Evolutionary conservation across 2,888 invertebrate species (phyloP).

Genomic region (Caenorhabditis japonica): DNA sequence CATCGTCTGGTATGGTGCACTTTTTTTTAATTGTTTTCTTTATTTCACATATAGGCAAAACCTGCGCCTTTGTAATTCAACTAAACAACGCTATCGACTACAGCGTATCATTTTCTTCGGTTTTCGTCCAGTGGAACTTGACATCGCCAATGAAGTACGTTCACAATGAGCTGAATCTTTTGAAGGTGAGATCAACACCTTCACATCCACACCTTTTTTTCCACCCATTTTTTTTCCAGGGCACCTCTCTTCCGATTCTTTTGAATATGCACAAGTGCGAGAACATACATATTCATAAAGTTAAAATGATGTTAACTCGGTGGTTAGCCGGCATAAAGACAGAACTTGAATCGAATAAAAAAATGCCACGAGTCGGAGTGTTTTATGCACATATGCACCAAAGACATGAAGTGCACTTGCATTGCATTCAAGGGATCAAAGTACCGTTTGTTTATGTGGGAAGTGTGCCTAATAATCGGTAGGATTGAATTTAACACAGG

Average conservation of each 20-base stretch:
- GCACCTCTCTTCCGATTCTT: constrained; percentile 59
- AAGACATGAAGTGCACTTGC: constrained; percentile 59
- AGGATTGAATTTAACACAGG: not conserved
- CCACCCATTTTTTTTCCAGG: constrained; percentile 22
- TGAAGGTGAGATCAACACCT: constrained; percentile 17
- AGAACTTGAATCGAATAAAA: constrained; percentile 30
- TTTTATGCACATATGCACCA: constrained; percentile 73
- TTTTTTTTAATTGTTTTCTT: constrained; percentile 2
- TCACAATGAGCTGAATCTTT: constrained; percentile 32
- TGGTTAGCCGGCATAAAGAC: constrained; percentile 35
- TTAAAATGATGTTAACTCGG: constrained; percentile 33
- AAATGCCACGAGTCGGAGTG: constrained; percentile 58
- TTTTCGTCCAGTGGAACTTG: constrained; percentile 55
- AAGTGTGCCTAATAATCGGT: constrained; percentile 59
- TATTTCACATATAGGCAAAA: constrained; percentile 49
- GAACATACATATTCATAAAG: constrained; percentile 37
- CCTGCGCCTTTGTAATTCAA: constrained; percentile 73
- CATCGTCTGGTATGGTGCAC: constrained; percentile 49
- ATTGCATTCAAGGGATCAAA: constrained; percentile 67
- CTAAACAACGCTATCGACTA: constrained; percentile 76
- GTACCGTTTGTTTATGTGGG: constrained; percentile 73
- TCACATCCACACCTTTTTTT: constrained; percentile 4
- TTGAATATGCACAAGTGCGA: constrained; percentile 66
- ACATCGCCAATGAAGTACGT: constrained; percentile 51
- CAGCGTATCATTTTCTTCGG: constrained; percentile 45